Percentiles rank a stretch among this genome's conserved stretches.
Conservation (phyloP, 2,113 vertebrate species). For the Cathartes aura region DNA sequence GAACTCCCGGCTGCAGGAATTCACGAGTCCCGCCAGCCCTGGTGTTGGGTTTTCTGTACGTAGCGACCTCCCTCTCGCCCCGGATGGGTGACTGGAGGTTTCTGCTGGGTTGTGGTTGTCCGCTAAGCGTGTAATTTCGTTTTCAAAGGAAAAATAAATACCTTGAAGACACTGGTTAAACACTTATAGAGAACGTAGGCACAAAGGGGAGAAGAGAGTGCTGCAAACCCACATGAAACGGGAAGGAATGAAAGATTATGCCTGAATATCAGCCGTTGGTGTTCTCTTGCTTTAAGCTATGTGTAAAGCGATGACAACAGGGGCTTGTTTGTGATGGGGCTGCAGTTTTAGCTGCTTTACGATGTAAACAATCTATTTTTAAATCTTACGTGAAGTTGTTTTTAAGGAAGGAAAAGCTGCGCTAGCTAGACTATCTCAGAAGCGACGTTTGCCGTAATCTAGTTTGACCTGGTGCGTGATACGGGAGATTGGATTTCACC, state of each 20-base stretch:
- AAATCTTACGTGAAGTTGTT: background rate
- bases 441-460: background rate
- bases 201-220: background rate
- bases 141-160: background rate
- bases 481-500: background rate
- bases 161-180: background rate
- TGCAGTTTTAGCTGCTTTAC: background rate
- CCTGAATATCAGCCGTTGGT: background rate
- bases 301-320: fast-evolving
- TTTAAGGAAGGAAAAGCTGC: background rate
- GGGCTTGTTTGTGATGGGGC: background rate
- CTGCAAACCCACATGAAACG: background rate
- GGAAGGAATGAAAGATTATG: background rate
- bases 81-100: background rate
- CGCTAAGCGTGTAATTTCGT: background rate
- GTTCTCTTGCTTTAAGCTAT: background rate
- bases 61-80: background rate
- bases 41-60: background rate
- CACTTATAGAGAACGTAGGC: fast-evolving
- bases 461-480: background rate
- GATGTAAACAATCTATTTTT: background rate
- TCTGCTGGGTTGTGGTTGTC: background rate
- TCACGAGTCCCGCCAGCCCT: background rate
- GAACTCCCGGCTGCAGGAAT: background rate
- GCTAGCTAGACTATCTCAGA: background rate